Base-by-base conservation (phyloP, 2,113 vertebrate genomes). In the Gorilla gorilla region DNA sequence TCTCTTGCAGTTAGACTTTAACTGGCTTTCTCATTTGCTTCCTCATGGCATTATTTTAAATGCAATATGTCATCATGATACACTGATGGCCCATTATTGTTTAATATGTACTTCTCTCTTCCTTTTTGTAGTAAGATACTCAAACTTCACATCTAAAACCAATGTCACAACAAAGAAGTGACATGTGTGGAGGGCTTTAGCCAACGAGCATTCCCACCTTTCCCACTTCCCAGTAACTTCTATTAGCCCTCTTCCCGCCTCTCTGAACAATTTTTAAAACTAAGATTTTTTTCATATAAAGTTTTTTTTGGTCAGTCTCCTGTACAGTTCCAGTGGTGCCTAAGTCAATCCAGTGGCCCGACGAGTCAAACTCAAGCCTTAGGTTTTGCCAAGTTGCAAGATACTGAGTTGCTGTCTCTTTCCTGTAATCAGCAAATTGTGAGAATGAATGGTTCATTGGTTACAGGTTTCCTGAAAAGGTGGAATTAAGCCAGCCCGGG, bases 391-490 rank as follows among this genome's bases (percentile, higher is more conserved):
- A 94, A 86, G 25, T 78, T 66, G 12, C 89, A 98, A 95, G 96
- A 97, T 96, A 98, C 86, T 94, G 96, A 97, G 82, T 43, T 64
- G 0, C 22, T 86, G 14, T 81, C 78, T 38, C 90, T 45, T 35
- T 98, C 89, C 84, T 80, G 75, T 94, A 97, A 97, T 96, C 82
- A 50, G 95, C 81, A 93, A 89, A 87, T 75, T 98, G 8, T 95
- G 79, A 95, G 89, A 97, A 98, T 93, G 97, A 95, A 98, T 94
- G 61, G 75, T 97, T 98, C 22, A 13, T 88, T 98, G 90, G 95
- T 97, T 75, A 97, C 57, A 98, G 96, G 95, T 97, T 97, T 97
- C 97, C 92, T 98, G 98, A 97, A 97, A 98, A 35, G 93, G 57
- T 95, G 96, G 92, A 97, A 98, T 78, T 97, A 94, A 98, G 96